Conservation (phyloP, 2,113 vertebrate species). For the Beaufortia kweichowensis region DNA sequence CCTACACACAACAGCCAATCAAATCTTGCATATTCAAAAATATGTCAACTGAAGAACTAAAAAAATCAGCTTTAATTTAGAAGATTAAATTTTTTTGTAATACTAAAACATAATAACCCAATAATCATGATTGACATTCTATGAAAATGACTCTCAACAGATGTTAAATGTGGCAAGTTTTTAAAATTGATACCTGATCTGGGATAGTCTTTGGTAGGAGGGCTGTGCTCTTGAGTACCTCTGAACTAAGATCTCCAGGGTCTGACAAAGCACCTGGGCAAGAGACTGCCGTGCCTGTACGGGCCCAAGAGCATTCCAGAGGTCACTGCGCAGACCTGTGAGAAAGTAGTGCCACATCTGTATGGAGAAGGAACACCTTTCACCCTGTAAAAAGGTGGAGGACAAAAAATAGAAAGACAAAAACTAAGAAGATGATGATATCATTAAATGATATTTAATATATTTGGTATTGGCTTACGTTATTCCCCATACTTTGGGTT, state of each 20-base stretch:
- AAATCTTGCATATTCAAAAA: background rate
- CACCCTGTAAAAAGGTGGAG: slow-evolving; percentile 80
- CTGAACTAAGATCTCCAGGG: slow-evolving; percentile 81
- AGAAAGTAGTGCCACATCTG: slow-evolving; percentile 99
- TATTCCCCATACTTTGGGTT: too few species aligned
- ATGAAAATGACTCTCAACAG: slow-evolving; percentile 11
- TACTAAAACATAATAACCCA: too few species aligned
- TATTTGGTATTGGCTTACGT: too few species aligned
- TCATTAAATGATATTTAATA: too few species aligned
- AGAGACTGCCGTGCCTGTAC: slow-evolving; percentile 80
- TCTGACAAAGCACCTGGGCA: slow-evolving; percentile 82
- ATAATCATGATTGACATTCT: slow-evolving; percentile 35
- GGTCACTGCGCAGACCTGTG: slow-evolving; percentile 85
- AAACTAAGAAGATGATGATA: slow-evolving; percentile 58
- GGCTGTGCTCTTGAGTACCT: slow-evolving; percentile 85
- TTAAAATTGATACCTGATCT: slow-evolving; percentile 83
- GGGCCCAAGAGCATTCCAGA: slow-evolving; percentile 83
- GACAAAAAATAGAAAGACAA: slow-evolving; percentile 44
- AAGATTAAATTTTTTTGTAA: too few species aligned
- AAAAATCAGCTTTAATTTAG: too few species aligned
- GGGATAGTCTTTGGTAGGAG: slow-evolving; percentile 85
- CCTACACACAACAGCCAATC: too few species aligned
- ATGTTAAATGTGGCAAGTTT: background rate
- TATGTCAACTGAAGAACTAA: too few species aligned
- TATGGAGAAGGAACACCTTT: slow-evolving; percentile 93